Conservation (phyloP, 2,797 vertebrate species). For the Chrosomus eos region DNA sequence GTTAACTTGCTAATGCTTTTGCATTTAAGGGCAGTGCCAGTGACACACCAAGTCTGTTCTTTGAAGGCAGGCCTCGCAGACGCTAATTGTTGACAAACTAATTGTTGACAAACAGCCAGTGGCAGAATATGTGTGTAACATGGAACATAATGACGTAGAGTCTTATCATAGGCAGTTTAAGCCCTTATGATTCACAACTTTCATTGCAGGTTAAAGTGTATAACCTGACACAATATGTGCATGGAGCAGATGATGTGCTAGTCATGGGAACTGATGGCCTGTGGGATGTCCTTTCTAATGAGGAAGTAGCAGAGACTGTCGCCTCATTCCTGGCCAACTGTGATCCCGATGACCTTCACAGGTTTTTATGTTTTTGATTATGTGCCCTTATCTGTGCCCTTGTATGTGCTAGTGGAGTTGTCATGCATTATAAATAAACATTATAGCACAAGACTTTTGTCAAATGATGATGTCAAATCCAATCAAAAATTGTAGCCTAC, state of each 20-base stretch:
- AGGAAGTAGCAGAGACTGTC: constrained; percentile 85
- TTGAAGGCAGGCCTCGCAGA: no score
- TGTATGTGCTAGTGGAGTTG: background rate
- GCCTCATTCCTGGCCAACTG: constrained; percentile 86
- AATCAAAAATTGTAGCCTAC: no score
- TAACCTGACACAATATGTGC: constrained; percentile 80
- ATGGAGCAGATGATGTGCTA: constrained; percentile 84
- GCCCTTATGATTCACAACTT: background rate
- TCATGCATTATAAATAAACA: no score
- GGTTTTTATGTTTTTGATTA: constrained; percentile 61
- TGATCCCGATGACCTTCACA: constrained; percentile 86
- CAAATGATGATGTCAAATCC: no score
- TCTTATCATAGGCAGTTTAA: background rate
- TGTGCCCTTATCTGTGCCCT: background rate
- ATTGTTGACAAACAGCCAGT: no score
- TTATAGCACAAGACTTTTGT: background rate
- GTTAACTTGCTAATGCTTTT: no score
- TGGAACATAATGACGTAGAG: background rate
- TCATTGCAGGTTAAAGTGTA: constrained; percentile 83
- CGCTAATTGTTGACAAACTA: no score
- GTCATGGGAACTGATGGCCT: constrained; percentile 86
- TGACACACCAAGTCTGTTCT: no score
- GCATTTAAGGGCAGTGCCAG: no score
- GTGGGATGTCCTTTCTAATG: constrained; percentile 88
- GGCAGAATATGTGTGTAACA: no score